phyloP scores from a whole-genome alignment of 2,888 invertebrate genomes.

The Lordiphosa andalusiaca region DNA sequence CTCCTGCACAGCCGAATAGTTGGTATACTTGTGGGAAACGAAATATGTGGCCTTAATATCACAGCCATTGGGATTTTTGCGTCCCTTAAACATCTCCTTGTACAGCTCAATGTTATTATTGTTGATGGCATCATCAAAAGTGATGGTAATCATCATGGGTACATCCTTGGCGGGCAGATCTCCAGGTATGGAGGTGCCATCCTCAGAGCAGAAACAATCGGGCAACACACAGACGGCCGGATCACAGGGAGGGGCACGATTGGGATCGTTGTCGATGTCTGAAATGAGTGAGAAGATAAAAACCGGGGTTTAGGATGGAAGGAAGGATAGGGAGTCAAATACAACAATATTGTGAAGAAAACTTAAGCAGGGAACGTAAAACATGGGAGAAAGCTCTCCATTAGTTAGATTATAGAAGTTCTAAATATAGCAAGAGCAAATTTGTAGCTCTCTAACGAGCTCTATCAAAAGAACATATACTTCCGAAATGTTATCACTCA shows the following conservation, averaged over 20 bases:
- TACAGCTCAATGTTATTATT: constrained; percentile 96
- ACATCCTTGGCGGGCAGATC: constrained; percentile 91
- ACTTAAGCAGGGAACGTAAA: too few relatives aligned
- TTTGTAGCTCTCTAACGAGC: too few relatives aligned
- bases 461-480: too few relatives aligned
- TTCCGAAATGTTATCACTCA: too few relatives aligned
- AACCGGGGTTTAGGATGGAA: not conserved
- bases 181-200: constrained; percentile 92
- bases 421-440: too few relatives aligned
- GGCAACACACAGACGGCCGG: constrained; percentile 91
- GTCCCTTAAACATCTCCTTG: constrained; percentile 94
- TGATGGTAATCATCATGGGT: constrained; percentile 96
- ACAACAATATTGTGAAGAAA: too few relatives aligned
- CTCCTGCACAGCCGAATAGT: constrained; percentile 95
- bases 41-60: constrained; percentile 96
- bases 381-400: too few relatives aligned
- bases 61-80: constrained; percentile 96
- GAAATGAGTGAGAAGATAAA: constrained; percentile 28
- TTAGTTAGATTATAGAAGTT: too few relatives aligned
- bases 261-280: constrained; percentile 96
- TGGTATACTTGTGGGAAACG: constrained; percentile 95
- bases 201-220: constrained; percentile 96
- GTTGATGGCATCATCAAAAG: constrained; percentile 96
- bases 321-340: not conserved
- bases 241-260: constrained; percentile 94